These are phyloP conservation scores for Hylaeus anthracinus DNA, from an alignment of 1,140 invertebrate species.

Conservation along the genomic window DNA sequence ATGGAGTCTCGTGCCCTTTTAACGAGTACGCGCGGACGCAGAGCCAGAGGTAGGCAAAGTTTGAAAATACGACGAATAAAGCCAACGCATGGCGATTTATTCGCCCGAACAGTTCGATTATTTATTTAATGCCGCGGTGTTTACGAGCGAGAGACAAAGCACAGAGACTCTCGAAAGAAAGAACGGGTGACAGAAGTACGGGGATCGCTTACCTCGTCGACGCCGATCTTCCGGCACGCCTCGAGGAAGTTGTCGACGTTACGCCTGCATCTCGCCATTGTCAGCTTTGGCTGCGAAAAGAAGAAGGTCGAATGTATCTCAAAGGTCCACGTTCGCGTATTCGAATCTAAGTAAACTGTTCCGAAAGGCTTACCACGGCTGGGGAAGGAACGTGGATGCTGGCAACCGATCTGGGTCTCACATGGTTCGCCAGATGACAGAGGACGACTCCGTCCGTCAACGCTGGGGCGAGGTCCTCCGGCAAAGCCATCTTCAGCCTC, in stretches of 20 bases:
- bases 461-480: slow-evolving; percentile 92
- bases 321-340: background rate
- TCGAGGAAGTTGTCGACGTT: slow-evolving; percentile 98
- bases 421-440: slow-evolving; percentile 96
- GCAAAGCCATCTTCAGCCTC: slow-evolving; percentile 93
- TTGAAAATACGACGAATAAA: no score
- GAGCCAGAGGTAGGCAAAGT: no score
- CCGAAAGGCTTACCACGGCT: slow-evolving; percentile 88
- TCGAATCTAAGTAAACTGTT: background rate
- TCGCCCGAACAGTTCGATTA: no score
- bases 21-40: background rate
- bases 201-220: slow-evolving; percentile 90
- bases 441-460: slow-evolving; percentile 95
- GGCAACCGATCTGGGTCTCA: slow-evolving; percentile 92
- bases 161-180: slow-evolving; percentile 44
- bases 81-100: no score
- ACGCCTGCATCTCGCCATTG: slow-evolving; percentile 94
- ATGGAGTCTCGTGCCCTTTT: background rate
- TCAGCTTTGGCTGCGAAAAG: slow-evolving; percentile 91
- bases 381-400: slow-evolving; percentile 97
- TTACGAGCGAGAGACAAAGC: slow-evolving; percentile 55
- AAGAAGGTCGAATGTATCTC: background rate
- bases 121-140: slow-evolving; percentile 32
- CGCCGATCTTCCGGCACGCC: slow-evolving; percentile 95
- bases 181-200: slow-evolving; percentile 7